Evolutionary conservation across 2,888 invertebrate species (phyloP).

Genomic region (Pandemis cinnamomeana): DNA sequence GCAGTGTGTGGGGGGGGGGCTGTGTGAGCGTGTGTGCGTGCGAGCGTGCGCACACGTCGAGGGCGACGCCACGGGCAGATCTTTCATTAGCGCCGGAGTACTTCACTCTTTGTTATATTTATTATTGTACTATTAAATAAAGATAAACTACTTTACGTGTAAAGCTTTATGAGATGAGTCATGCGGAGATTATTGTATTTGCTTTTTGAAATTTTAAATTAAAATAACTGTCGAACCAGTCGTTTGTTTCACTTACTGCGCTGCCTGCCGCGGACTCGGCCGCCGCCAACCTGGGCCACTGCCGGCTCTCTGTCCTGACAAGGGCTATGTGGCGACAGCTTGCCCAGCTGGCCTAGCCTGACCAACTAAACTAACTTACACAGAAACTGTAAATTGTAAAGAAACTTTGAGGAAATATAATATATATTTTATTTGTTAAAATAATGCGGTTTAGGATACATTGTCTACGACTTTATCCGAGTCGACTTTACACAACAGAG

Average conservation of each 20-base stretch:
- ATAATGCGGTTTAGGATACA: no score
- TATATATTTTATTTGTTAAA: no score
- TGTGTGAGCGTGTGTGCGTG: conserved; percentile 57
- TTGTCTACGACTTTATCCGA: no score
- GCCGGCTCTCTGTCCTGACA: no score
- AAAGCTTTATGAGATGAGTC: conserved; percentile 84
- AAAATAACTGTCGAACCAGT: conserved; percentile 79
- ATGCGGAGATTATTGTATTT: conserved; percentile 83
- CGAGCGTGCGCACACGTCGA: conserved; percentile 40
- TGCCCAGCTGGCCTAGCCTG: no score
- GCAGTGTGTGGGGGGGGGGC: conserved; percentile 51
- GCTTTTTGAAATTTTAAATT: conserved; percentile 85
- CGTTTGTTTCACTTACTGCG: conserved; percentile 51
- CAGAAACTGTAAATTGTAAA: no score
- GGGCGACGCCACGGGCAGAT: conserved; percentile 83
- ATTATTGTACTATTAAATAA: conserved; percentile 78
- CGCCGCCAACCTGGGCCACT: no score
- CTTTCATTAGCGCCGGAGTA: conserved; percentile 64
- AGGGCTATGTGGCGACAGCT: no score
- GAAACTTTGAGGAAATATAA: no score
- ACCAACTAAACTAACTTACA: no score
- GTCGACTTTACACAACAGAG: no score
- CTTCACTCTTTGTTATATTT: conserved; percentile 81
- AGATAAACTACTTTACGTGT: conserved; percentile 77
- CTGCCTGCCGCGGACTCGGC: no score